These are phyloP conservation scores for Lacerta bilineata DNA, from an alignment of 2,797 vertebrate species.

Conservation along the genomic window DNA sequence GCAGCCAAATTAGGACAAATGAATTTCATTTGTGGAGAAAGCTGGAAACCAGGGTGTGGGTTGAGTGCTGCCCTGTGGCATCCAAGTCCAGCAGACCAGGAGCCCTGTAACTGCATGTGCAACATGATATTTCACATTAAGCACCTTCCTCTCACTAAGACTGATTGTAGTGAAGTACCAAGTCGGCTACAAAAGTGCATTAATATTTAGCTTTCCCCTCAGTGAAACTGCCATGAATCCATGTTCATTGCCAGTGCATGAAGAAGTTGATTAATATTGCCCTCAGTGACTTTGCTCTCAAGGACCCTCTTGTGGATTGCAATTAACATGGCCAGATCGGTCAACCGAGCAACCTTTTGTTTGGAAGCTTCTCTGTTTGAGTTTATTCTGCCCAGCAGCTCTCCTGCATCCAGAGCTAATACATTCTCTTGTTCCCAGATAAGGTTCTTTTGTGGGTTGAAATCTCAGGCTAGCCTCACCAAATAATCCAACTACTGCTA, in stretches of 20 bases:
- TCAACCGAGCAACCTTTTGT: neutral
- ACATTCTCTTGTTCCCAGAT: neutral
- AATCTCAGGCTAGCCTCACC: neutral
- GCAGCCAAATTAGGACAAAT: no score
- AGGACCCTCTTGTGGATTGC: neutral
- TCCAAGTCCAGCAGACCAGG: neutral
- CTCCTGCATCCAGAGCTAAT: neutral
- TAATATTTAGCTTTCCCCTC: neutral
- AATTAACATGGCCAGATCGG: neutral
- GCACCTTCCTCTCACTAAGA: neutral
- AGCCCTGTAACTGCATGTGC: neutral
- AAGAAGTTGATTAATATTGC: neutral
- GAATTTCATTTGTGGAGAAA: no score
- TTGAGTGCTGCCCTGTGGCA: neutral
- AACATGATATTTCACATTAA: neutral
- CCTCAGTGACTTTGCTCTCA: neutral
- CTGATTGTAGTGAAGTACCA: neutral
- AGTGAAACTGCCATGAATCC: neutral
- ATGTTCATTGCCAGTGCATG: neutral
- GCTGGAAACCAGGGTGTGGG: neutral
- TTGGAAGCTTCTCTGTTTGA: neutral
- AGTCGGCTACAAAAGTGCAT: neutral
- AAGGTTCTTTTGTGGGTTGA: neutral
- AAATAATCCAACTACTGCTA: neutral
- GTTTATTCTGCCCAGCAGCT: neutral